phyloP scores from a whole-genome alignment of 2,797 vertebrate genomes.

The Hemitrygon akajei region DNA sequence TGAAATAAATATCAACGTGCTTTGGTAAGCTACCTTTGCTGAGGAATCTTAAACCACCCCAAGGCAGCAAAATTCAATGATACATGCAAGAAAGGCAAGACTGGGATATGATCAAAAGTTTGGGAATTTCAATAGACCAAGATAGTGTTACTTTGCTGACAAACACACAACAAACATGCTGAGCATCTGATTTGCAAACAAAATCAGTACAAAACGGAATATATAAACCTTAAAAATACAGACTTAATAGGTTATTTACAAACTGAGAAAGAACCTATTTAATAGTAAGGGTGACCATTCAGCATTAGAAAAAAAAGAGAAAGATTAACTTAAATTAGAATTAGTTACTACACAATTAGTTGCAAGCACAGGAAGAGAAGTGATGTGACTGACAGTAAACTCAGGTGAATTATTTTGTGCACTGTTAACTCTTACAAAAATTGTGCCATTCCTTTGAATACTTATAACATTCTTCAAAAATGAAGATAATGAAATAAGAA shows the following conservation, averaged over 20 bases:
- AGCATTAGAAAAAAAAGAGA: background rate
- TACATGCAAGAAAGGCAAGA: background rate
- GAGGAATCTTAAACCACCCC: background rate
- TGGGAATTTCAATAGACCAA: background rate
- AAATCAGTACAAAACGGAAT: no score
- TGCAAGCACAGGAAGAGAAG: background rate
- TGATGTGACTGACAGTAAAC: background rate
- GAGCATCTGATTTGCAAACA: background rate
- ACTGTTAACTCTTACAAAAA: background rate
- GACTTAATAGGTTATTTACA: no score
- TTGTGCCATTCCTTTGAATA: background rate
- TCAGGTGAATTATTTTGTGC: background rate
- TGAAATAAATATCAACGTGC: background rate
- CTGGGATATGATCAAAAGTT: background rate
- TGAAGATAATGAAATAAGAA: background rate
- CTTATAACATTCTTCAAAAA: background rate
- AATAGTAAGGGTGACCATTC: background rate
- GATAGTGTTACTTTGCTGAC: background rate
- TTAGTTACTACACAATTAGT: background rate
- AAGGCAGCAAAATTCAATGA: background rate
- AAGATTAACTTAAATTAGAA: background rate
- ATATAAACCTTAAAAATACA: no score
- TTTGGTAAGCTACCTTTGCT: background rate
- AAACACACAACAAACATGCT: background rate
- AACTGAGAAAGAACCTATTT: background rate